Base-by-base conservation (phyloP, 2,888 invertebrate genomes). In the Anthophora plumipes region DNA sequence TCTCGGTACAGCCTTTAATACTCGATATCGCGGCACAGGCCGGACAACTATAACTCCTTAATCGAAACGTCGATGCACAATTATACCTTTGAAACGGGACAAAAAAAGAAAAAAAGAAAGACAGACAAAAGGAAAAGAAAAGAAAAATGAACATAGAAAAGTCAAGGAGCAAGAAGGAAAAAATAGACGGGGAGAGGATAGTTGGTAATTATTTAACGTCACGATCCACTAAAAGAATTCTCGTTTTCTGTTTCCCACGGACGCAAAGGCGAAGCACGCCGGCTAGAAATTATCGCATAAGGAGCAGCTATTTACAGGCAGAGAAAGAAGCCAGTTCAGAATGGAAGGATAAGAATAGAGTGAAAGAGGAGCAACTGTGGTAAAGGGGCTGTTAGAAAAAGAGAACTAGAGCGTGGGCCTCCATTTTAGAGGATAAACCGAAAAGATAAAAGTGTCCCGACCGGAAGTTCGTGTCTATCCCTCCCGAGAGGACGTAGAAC, bases 401-500 rank as follows among this genome's bases (percentile, higher is more conserved):
- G n/a, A n/a, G n/a, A n/a, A n/a, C n/a, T n/a, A n/a, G n/a, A n/a
- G 67, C 59, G 80, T 74, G 83, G 75, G 82, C 69, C 80, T 73
- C 57, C 77, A 77, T 85, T 85, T 85, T 75, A 77, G 39, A 73
- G 80, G 80, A 80, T 85, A 75, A 85, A 77, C 72, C 69, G 55
- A 67, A 64, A n/a, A 85, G 80, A 85, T 85, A 85, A 85, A 85
- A 75, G 77, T 80, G 77, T 80, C 83, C 75, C 63, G 61, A 77
- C 66, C 72, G 83, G 85, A 85, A 83, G 66, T 73, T 80, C 77
- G 52, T 67, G 69, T 50, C 80, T 54, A 46, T 52, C 48, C 52
- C 37, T 39, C 9, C 7, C 2, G 17, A 31, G 50, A 31, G 54
- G 22, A 37, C 8, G 52, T 17, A 20, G 25, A 69, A 12, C 52